These are phyloP conservation scores for Toxostoma redivivum DNA, from an alignment of 2,113 vertebrate genomes.

Conservation along the genomic window DNA sequence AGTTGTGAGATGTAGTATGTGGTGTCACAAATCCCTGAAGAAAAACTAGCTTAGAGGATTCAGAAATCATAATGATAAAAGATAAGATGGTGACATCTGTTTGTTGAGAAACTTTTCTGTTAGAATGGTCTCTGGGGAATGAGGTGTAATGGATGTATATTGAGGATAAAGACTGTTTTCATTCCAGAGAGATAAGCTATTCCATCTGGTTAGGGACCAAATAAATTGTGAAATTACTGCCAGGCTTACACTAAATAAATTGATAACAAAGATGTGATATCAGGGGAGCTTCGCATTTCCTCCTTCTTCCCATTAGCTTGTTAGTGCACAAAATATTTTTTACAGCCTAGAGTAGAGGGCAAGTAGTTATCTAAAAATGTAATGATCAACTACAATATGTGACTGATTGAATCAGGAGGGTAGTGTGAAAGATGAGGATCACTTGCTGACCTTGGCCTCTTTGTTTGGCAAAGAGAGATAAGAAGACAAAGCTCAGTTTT, in stretches of 20 bases:
- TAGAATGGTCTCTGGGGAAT: not conserved
- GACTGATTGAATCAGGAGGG: constrained; percentile 49
- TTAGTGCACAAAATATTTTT: not conserved
- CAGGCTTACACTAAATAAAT: not conserved
- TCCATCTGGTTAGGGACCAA: not conserved
- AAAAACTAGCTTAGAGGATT: not conserved
- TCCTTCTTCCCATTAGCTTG: not conserved
- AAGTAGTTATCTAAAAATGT: constrained; percentile 21
- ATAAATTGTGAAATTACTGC: not conserved
- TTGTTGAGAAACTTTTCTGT: not conserved
- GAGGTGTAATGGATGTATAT: not conserved
- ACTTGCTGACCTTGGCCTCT: constrained; percentile 47
- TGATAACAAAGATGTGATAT: not conserved
- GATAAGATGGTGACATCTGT: not conserved
- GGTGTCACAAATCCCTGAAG: not conserved
- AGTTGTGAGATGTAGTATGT: not conserved
- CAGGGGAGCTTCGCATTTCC: not conserved
- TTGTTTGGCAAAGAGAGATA: constrained; percentile 45
- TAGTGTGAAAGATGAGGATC: constrained; percentile 53
- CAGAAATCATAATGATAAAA: not conserved
- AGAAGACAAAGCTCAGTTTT: constrained; percentile 55
- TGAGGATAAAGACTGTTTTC: not conserved
- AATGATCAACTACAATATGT: constrained; percentile 61
- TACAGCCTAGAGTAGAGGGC: not conserved
- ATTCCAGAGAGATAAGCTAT: not conserved